phyloP scores from a whole-genome alignment of 1,140 invertebrate genomes.

The Drosophila kurseongensis region DNA sequence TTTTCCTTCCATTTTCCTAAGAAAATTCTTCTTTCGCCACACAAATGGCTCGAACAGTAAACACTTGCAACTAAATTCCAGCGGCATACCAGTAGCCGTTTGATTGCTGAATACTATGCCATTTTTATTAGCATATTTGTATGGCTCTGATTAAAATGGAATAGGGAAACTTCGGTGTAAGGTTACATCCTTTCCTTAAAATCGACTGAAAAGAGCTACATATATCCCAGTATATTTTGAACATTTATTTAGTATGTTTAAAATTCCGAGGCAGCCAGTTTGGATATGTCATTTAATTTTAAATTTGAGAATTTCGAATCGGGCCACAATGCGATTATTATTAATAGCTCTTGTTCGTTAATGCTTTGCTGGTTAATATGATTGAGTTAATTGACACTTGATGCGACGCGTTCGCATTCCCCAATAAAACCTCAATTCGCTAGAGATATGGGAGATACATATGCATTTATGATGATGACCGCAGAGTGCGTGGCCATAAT shows the following conservation, averaged over 20 bases:
- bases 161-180: too few species aligned
- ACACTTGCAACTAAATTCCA: slow-evolving; percentile 36
- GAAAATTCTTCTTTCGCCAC: slow-evolving; percentile 21
- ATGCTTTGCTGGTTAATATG: not conserved
- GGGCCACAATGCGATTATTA: not conserved
- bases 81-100: slow-evolving; percentile 19
- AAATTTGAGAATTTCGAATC: not conserved
- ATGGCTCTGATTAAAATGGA: too few species aligned
- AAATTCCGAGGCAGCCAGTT: too few species aligned
- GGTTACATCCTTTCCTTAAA: too few species aligned
- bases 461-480: slow-evolving; percentile 34
- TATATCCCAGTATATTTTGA: too few species aligned
- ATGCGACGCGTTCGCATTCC: not conserved
- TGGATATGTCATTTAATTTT: not conserved
- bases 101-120: too few species aligned
- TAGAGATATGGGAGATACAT: slow-evolving; percentile 8
- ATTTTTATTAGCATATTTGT: too few species aligned
- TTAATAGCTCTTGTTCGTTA: not conserved
- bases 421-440: slow-evolving; percentile 9
- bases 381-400: slow-evolving; percentile 40
- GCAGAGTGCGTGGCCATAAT: slow-evolving; percentile 69
- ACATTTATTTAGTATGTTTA: too few species aligned
- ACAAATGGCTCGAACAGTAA: slow-evolving; percentile 58
- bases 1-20: not conserved
- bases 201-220: too few species aligned